These are phyloP conservation scores for Rhyacophila evoluta DNA, from an alignment of 2,888 invertebrate species.

Conservation along the genomic window DNA sequence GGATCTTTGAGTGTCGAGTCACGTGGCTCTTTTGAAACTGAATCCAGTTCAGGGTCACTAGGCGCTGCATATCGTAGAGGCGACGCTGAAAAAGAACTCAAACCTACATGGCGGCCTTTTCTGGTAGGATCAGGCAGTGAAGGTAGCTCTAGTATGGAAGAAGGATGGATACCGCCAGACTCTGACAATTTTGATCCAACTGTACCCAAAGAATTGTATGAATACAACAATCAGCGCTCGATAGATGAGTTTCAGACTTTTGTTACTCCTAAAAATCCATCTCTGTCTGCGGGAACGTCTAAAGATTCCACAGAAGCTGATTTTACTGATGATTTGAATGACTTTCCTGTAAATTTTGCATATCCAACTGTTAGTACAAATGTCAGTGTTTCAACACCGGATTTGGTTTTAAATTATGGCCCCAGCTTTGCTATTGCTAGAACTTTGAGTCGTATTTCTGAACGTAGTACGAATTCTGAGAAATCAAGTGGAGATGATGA, in stretches of 20 bases:
- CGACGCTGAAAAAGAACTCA: slow-evolving; percentile 73
- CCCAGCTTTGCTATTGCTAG: slow-evolving; percentile 80
- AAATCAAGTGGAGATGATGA: slow-evolving; percentile 89
- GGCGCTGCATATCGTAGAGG: slow-evolving; percentile 77
- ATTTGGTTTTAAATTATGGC: slow-evolving; percentile 79
- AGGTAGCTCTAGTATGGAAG: slow-evolving; percentile 87
- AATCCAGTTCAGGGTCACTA: slow-evolving; percentile 80
- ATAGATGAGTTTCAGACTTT: slow-evolving; percentile 69
- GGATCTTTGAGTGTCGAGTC: slow-evolving; percentile 78
- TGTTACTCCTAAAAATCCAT: slow-evolving; percentile 63
- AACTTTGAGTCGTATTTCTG: slow-evolving; percentile 87
- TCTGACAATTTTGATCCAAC: slow-evolving; percentile 74
- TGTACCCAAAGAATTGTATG: slow-evolving; percentile 66
- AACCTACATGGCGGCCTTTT: slow-evolving; percentile 86
- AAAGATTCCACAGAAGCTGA: slow-evolving; percentile 74
- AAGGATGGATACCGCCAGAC: slow-evolving; percentile 84
- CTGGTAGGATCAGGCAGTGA: slow-evolving; percentile 82
- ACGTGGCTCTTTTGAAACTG: slow-evolving; percentile 78
- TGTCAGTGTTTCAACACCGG: slow-evolving; percentile 73
- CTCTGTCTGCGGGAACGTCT: slow-evolving; percentile 65
- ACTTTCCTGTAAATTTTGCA: slow-evolving; percentile 80
- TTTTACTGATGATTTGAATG: slow-evolving; percentile 81
- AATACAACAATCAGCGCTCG: slow-evolving; percentile 65
- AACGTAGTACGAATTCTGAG: slow-evolving; percentile 89
- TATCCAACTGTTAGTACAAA: slow-evolving; percentile 74